These are phyloP conservation scores for Halocaridina rubra DNA, from an alignment of 2,888 invertebrate genomes.

Conservation along the genomic window DNA sequence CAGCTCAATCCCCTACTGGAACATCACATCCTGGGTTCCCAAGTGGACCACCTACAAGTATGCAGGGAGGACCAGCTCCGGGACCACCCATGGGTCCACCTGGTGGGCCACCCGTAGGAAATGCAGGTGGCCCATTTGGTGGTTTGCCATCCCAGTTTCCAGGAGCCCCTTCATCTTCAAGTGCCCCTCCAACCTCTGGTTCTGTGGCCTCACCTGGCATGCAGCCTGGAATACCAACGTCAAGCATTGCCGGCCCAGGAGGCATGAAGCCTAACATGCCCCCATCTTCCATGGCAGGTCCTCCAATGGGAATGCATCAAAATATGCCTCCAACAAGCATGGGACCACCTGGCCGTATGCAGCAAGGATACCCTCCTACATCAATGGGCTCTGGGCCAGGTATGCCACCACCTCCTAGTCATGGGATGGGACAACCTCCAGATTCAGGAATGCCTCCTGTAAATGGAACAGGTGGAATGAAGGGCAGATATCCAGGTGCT, in stretches of 20 bases:
- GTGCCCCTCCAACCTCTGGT: neutral
- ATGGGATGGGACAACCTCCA: constrained; percentile 6
- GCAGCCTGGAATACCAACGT: neutral
- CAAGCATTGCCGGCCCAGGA: neutral
- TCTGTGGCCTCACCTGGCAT: neutral
- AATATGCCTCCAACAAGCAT: constrained; percentile 34
- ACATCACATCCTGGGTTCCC: neutral
- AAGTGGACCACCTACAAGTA: neutral
- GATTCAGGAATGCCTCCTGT: constrained; percentile 27
- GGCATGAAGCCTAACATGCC: neutral
- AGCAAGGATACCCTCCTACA: no score
- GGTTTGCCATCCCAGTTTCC: no score
- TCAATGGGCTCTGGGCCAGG: constrained; percentile 35
- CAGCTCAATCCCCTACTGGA: neutral
- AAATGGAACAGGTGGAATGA: constrained; percentile 48
- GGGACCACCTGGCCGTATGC: no score
- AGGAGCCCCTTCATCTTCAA: neutral
- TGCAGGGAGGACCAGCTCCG: neutral
- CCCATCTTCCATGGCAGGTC: neutral
- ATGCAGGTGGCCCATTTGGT: neutral
- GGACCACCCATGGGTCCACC: constrained; percentile 10
- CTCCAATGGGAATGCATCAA: constrained; percentile 43
- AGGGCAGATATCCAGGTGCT: constrained; percentile 55
- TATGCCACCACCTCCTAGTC: constrained; percentile 68
- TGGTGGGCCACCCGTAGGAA: neutral